Conservation (phyloP, 2,888 invertebrate genomes). For the Heliconius cydno region DNA sequence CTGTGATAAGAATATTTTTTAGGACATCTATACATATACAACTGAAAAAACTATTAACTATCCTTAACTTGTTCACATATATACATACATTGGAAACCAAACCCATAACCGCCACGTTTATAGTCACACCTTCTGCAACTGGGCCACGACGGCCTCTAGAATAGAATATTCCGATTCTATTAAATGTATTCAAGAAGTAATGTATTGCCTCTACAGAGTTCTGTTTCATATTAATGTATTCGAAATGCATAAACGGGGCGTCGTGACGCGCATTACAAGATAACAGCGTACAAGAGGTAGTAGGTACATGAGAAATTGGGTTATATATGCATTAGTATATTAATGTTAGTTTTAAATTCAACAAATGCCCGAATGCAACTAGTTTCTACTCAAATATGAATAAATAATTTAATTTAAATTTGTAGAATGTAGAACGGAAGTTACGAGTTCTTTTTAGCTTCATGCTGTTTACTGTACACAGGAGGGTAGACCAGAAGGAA, state of each 20-base stretch:
- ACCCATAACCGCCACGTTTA: too few relatives aligned
- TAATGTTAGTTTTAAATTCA: conserved; percentile 18
- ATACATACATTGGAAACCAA: too few relatives aligned
- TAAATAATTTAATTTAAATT: not conserved
- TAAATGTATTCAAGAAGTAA: conserved; percentile 17
- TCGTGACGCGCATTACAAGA: conserved; percentile 25
- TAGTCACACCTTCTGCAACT: too few relatives aligned
- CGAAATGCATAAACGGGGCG: conserved; percentile 25
- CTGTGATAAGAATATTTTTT: too few relatives aligned
- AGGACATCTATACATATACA: too few relatives aligned
- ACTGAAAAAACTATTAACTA: too few relatives aligned
- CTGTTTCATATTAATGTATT: conserved; percentile 27
- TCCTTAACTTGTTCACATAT: too few relatives aligned
- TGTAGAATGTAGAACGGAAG: too few relatives aligned
- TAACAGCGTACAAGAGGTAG: conserved; percentile 5
- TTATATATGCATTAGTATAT: conserved; percentile 19
- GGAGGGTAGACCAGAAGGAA: too few relatives aligned
- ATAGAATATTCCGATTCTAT: not conserved
- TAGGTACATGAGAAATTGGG: conserved; percentile 17
- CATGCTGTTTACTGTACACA: too few relatives aligned
- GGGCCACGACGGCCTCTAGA: not conserved
- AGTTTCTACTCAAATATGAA: not conserved
- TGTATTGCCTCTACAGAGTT: conserved; percentile 15
- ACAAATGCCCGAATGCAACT: not conserved
- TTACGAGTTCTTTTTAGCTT: too few relatives aligned